Evolutionary conservation across 2,888 invertebrate genomes (phyloP).

Genomic region (Drosophila falleni): DNA sequence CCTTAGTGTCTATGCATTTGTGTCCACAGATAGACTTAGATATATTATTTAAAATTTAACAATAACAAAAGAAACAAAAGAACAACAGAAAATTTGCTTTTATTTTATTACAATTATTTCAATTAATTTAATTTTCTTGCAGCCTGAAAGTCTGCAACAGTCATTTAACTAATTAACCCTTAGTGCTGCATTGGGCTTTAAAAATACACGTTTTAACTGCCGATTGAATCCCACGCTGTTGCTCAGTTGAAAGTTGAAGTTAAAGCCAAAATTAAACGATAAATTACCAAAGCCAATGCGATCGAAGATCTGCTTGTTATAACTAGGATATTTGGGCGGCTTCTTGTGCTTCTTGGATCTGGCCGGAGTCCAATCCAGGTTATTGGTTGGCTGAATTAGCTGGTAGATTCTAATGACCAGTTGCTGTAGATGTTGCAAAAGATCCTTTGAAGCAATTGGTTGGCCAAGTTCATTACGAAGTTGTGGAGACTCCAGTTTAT

Average conservation of each 20-base stretch:
- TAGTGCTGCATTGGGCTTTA: neutral
- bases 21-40: neutral
- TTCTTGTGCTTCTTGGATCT: constrained; percentile 50
- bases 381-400: constrained; percentile 27
- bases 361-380: constrained; percentile 1
- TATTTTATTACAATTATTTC: neutral
- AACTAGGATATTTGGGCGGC: constrained; percentile 28
- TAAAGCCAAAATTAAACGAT: constrained; percentile 58
- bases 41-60: neutral
- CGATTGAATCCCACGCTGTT: constrained; percentile 44
- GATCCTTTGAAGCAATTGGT: neutral
- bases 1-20: neutral
- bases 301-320: constrained; percentile 36
- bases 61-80: neutral
- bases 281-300: constrained; percentile 65
- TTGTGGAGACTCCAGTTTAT: neutral
- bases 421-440: constrained; percentile 5
- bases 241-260: constrained; percentile 57
- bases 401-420: constrained; percentile 34
- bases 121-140: neutral
- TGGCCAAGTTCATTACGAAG: constrained; percentile 22
- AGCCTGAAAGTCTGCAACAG: constrained; percentile 38
- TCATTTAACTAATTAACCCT: constrained; percentile 6
- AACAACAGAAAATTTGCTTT: neutral
- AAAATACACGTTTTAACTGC: neutral